Evolutionary conservation across 2,797 vertebrate species (phyloP).

Genomic region (Acanthurus tractus): DNA sequence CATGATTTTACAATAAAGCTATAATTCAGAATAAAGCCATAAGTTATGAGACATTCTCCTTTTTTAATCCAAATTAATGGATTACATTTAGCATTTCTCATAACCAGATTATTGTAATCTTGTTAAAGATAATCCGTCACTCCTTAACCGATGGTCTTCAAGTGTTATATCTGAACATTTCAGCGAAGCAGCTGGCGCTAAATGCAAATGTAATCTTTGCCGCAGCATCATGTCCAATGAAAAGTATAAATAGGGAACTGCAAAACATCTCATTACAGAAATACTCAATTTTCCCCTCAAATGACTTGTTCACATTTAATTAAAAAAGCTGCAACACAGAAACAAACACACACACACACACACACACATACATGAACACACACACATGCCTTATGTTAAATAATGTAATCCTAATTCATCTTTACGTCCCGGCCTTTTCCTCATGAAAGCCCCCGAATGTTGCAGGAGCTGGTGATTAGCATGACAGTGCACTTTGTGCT

Average conservation of each 20-base stretch:
- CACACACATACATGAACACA: conserved; percentile 9
- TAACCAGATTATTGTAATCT: conserved; percentile 78
- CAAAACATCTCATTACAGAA: conserved; percentile 65
- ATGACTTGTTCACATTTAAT: conserved; percentile 75
- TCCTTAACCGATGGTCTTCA: conserved; percentile 56
- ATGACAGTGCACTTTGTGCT: conserved; percentile 77
- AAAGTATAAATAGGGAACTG: conserved; percentile 54
- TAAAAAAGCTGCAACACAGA: conserved; percentile 53
- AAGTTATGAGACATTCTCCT: conserved; percentile 41
- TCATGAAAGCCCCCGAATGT: conserved; percentile 59
- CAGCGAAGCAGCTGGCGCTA: conserved; percentile 38
- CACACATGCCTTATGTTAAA: conserved; percentile 40
- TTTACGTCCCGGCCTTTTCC: conserved; percentile 45
- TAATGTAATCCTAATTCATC: conserved; percentile 42
- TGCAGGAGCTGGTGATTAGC: conserved; percentile 66
- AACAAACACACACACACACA: conserved; percentile 16
- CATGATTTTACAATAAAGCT: conserved; percentile 36
- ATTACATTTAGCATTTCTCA: conserved; percentile 66
- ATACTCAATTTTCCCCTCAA: conserved; percentile 67
- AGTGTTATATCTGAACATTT: conserved; percentile 52
- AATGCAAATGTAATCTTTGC: conserved; percentile 59
- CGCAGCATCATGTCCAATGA: conserved; percentile 53
- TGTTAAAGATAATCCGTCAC: conserved; percentile 77
- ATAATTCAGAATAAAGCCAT: conserved; percentile 16
- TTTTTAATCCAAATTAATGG: conserved; percentile 70